Evolutionary conservation across 2,797 vertebrate genomes (phyloP).

Genomic region (Choloepus didactylus): DNA sequence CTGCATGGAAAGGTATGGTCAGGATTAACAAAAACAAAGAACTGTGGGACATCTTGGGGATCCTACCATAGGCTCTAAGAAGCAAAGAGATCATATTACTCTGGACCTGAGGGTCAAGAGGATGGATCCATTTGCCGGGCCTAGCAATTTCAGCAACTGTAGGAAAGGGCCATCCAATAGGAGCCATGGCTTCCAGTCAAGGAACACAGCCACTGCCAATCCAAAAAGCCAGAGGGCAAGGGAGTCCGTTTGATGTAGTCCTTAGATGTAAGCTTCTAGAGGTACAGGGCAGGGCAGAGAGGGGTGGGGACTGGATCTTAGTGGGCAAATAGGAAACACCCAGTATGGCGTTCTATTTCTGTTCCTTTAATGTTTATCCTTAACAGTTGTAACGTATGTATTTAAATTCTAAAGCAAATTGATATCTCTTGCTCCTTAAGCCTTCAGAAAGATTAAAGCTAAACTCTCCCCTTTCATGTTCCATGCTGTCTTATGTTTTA

Average conservation of each 20-base stretch:
- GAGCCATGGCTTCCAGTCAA: not conserved
- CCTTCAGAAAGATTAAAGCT: constrained; percentile 8
- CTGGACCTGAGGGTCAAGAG: not conserved
- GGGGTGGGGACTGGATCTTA: not conserved
- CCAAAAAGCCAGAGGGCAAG: not conserved
- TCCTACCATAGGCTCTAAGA: not conserved
- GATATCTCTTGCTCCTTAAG: not conserved
- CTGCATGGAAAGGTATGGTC: not conserved
- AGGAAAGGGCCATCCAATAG: not conserved
- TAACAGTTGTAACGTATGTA: not conserved
- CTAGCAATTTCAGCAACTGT: not conserved
- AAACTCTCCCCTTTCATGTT: not conserved
- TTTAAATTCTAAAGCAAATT: not conserved
- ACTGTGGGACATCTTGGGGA: not conserved
- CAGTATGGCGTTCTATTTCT: not conserved
- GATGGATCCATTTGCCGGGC: not conserved
- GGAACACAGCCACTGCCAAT: not conserved
- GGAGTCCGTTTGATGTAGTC: not conserved
- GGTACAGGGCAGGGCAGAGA: not conserved
- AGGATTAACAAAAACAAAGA: not conserved
- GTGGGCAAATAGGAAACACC: not conserved
- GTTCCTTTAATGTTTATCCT: not conserved
- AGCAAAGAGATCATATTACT: not conserved
- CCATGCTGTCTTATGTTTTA: not conserved
- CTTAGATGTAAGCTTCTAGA: not conserved